Percentiles rank a stretch among this genome's conserved stretches.
phyloP scores from a whole-genome alignment of 2,888 invertebrate species.

The Parascotia fuliginaria region DNA sequence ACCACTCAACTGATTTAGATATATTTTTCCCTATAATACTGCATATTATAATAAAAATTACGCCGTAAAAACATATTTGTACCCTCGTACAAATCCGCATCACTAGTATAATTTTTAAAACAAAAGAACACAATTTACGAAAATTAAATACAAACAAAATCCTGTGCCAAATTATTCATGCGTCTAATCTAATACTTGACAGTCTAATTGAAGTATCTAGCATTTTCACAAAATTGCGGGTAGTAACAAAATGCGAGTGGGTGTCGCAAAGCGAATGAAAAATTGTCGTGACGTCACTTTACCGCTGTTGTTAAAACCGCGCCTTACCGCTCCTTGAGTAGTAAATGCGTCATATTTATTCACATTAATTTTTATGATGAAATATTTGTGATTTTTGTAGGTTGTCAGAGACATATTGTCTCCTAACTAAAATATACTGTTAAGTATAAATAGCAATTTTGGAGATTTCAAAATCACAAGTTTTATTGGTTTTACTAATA shows the following conservation, averaged over 20 bases:
- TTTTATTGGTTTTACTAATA: no score
- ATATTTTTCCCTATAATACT: no score
- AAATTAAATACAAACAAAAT: not conserved
- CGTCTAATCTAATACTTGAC: slow-evolving; percentile 3
- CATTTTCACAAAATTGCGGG: slow-evolving; percentile 4
- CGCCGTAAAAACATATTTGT: no score
- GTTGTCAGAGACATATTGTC: no score
- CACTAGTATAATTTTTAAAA: no score
- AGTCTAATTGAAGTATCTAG: slow-evolving; percentile 14
- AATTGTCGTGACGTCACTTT: slow-evolving; percentile 36
- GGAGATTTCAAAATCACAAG: no score
- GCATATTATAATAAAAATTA: no score
- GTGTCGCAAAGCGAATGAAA: slow-evolving; percentile 34
- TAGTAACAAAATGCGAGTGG: slow-evolving; percentile 32
- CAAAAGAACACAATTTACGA: not conserved
- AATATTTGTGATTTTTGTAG: no score
- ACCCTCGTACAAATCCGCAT: no score
- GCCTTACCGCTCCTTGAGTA: slow-evolving; percentile 23
- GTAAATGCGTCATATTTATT: slow-evolving; percentile 5
- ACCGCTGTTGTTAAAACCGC: slow-evolving; percentile 31
- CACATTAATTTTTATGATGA: not conserved
- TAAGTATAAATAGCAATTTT: no score
- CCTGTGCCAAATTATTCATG: slow-evolving; percentile 1
- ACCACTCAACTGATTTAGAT: no score
- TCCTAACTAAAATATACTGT: no score